Percentiles rank a stretch among this genome's conserved stretches.
phyloP scores from a whole-genome alignment of 2,888 invertebrate genomes.

The Campoletis raptor region DNA sequence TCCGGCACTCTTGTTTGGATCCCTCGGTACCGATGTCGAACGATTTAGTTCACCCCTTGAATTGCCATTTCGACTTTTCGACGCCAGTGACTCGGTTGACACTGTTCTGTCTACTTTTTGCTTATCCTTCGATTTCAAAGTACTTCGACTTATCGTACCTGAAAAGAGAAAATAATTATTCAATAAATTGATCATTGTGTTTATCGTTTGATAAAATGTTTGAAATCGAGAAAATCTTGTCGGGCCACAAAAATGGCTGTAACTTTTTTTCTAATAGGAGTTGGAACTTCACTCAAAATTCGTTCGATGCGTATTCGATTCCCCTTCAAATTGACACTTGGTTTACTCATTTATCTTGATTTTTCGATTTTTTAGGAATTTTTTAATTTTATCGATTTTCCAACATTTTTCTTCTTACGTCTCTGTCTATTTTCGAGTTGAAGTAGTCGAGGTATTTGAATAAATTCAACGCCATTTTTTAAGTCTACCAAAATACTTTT shows the following conservation, averaged over 20 bases:
- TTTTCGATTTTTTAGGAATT: neutral
- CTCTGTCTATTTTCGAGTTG: neutral
- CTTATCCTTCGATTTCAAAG: conserved; percentile 83
- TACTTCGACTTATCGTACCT: conserved; percentile 83
- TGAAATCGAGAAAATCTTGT: neutral
- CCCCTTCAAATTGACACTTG: neutral
- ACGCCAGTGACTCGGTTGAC: conserved; percentile 88
- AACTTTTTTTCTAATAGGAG: neutral
- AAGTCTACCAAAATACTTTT: neutral
- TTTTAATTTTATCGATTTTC: neutral
- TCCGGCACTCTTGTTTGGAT: conserved; percentile 90
- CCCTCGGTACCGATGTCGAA: conserved; percentile 91
- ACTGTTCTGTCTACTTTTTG: conserved; percentile 84
- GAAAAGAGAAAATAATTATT: neutral
- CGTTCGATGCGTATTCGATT: neutral
- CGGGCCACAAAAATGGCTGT: neutral
- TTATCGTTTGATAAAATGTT: neutral
- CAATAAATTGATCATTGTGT: neutral
- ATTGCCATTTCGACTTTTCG: conserved; percentile 83
- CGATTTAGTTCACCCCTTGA: conserved; percentile 86
- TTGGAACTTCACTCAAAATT: neutral
- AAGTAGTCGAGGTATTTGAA: neutral
- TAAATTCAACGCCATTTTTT: neutral
- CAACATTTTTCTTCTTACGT: neutral
- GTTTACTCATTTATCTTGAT: neutral